These are phyloP conservation scores for Anguilla obscura DNA, from an alignment of 2,797 vertebrate species.

Conservation along the genomic window DNA sequence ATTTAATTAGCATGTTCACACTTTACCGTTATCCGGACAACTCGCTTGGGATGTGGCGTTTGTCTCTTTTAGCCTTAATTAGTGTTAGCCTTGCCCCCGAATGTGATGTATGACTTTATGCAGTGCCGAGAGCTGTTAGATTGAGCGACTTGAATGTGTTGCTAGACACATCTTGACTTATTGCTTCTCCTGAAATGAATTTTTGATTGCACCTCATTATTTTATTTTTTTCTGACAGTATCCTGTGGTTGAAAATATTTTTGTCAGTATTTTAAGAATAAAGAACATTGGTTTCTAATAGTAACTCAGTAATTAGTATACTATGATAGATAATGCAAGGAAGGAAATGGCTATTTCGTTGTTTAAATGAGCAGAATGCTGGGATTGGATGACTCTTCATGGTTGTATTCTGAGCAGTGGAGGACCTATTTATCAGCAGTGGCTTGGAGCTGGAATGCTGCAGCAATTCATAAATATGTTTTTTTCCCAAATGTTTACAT, in stretches of 20 bases:
- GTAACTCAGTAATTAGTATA: neutral
- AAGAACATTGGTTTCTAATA: neutral
- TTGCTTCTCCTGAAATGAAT: neutral
- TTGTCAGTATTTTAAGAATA: neutral
- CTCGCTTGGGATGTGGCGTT: neutral
- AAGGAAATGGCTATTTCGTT: neutral
- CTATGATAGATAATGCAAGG: neutral
- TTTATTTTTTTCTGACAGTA: neutral
- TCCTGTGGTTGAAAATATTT: neutral
- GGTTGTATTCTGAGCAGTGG: neutral
- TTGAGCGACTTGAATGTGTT: neutral
- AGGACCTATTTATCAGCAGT: neutral
- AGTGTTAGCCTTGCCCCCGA: neutral
- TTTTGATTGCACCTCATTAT: neutral
- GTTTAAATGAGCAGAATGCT: neutral
- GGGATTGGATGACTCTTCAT: neutral
- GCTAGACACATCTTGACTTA: neutral
- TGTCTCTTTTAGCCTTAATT: neutral
- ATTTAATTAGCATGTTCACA: conserved; percentile 13
- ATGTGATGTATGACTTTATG: neutral
- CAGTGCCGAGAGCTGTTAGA: neutral
- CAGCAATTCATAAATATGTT: neutral
- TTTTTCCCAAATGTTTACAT: neutral
- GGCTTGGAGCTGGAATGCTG: neutral
- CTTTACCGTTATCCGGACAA: neutral